Base-by-base conservation (phyloP, 2,888 invertebrate species). In the Pristionchus arcanus region DNA sequence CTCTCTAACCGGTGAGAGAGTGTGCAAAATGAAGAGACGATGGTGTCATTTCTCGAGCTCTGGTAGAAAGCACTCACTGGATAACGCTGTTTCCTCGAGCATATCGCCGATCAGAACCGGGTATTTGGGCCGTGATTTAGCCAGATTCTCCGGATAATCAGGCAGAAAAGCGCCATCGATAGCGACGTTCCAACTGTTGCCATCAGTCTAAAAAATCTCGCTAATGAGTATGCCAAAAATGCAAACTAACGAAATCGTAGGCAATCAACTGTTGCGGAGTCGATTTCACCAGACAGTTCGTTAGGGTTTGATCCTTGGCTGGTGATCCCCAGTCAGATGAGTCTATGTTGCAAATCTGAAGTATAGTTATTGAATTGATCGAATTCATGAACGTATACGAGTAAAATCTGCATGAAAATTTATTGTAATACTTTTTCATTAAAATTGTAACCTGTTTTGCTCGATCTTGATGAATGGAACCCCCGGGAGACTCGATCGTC, bases 91-190 rank as follows among this genome's bases (percentile, higher is more conserved):
- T 28, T 84, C 84, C 55, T 84, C 84, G 53, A 59, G 53, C 53
- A 59, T 34, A 28, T 84, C 84, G 2, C 84, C 84, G 11, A 84
- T 84, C 9, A 84, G 13, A 2, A 34, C 34, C 55, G 84, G 84
- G 31, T 59, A 53, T n/a, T 31, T 25, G 9, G 84, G 31, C n/a
- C 53, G 28, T 16, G 9, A 15, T 59, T 84, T 55, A 28, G 5
- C 84, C 59, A 84, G 34, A 28, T 84, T 59, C 59, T 53, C 53
- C 16, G 84, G 84, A 55, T 55, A 55, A 34, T 84, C 84, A 31
- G 84, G 84, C 2, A 84, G 28, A 16, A 84, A 84, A 59, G 84
- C 59, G 1, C 84, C 84, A 34, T 84, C 84, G 19, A 84, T 31
- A 16, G 53, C 53, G 31, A 31, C 84, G 25, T 59, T 84, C 84